These are phyloP conservation scores for Nematolebias whitei DNA, from an alignment of 2,113 vertebrate species.

Conservation along the genomic window DNA sequence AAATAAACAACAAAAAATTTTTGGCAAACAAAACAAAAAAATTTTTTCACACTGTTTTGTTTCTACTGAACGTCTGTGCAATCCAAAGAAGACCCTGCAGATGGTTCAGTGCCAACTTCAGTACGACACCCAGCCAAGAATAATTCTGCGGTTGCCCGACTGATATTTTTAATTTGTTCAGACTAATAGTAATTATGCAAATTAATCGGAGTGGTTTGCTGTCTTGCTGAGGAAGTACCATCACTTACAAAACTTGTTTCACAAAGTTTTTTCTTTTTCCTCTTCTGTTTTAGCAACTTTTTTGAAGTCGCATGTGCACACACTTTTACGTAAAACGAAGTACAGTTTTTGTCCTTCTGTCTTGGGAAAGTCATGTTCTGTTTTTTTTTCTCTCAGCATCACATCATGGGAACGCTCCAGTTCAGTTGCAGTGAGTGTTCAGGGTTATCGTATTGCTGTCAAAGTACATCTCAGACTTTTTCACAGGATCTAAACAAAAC, in stretches of 20 bases:
- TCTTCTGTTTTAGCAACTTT: too few species aligned
- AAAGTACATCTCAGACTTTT: conserved; percentile 44
- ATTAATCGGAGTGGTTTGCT: background rate
- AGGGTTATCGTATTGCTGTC: conserved; percentile 49
- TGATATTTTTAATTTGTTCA: background rate
- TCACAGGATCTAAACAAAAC: background rate
- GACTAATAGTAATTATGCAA: background rate
- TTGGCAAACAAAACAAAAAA: background rate
- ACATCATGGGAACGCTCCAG: conserved; percentile 60
- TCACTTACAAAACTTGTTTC: too few species aligned
- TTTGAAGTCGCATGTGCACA: background rate
- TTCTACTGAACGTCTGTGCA: background rate
- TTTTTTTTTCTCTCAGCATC: conserved; percentile 28
- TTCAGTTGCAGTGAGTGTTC: conserved; percentile 35
- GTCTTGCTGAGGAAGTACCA: too few species aligned
- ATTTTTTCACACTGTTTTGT: background rate
- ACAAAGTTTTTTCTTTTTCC: too few species aligned
- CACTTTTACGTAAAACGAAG: background rate
- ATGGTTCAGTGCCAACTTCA: background rate
- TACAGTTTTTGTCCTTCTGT: background rate
- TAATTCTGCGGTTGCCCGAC: background rate
- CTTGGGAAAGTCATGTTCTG: conserved; percentile 38
- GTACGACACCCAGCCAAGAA: background rate
- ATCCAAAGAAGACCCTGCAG: background rate
- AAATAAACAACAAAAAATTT: background rate